phyloP scores from a whole-genome alignment of 2,113 vertebrate genomes.

The Excalfactoria chinensis region DNA sequence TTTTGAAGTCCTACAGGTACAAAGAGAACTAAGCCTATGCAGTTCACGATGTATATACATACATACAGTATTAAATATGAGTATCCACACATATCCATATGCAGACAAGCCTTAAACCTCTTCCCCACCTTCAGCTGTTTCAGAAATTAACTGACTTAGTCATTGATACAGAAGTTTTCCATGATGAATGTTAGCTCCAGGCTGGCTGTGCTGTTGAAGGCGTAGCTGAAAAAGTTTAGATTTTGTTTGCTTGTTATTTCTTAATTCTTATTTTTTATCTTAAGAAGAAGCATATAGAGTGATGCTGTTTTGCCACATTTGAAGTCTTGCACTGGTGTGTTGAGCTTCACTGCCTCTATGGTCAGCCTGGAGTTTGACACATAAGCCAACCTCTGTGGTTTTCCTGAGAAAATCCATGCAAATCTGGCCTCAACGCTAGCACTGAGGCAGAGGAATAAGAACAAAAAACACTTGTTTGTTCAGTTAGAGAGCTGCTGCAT shows the following conservation, averaged over 20 bases:
- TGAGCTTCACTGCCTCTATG: not conserved
- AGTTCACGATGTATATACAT: not conserved
- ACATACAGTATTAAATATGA: not conserved
- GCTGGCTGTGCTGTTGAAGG: not conserved
- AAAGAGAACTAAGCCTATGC: not conserved
- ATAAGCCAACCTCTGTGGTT: not conserved
- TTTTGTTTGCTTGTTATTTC: not conserved
- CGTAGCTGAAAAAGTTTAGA: not conserved
- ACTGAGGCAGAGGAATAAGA: not conserved
- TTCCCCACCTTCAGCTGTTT: not conserved
- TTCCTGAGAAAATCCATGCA: not conserved
- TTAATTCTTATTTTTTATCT: not conserved
- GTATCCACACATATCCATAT: not conserved
- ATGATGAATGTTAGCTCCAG: not conserved
- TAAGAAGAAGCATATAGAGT: not conserved
- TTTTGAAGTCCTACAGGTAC: not conserved
- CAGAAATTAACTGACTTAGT: not conserved
- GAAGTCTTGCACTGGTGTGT: not conserved
- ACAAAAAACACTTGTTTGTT: not conserved
- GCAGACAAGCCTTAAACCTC: not conserved
- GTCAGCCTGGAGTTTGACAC: not conserved
- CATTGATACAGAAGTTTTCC: not conserved
- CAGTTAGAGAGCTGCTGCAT: not conserved
- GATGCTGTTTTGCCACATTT: not conserved
- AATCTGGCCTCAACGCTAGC: not conserved